Percentiles rank a stretch among this genome's conserved stretches.
These are phyloP conservation scores for Eudemis profundana DNA, from an alignment of 2,888 invertebrate species.

Conservation along the genomic window DNA sequence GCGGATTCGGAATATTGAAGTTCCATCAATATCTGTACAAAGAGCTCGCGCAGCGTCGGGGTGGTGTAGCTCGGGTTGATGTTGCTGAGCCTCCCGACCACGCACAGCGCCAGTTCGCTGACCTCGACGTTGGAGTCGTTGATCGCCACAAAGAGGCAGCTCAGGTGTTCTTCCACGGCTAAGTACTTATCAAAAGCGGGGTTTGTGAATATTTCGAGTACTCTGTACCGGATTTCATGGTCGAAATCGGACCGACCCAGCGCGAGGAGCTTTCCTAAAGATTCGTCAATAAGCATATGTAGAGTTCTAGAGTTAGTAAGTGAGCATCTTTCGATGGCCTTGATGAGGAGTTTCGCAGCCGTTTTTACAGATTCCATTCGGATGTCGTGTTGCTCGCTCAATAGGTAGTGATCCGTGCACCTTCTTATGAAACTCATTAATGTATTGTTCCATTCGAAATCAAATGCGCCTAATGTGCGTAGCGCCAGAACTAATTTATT, in stretches of 20 bases:
- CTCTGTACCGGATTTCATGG: conserved; percentile 96
- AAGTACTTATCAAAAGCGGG: conserved; percentile 95
- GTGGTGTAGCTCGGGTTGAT: conserved; percentile 99
- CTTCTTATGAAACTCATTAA: conserved; percentile 96
- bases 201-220: conserved; percentile 95
- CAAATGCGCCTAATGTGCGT: conserved; percentile 95
- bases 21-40: conserved; percentile 96
- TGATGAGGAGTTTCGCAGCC: conserved; percentile 93
- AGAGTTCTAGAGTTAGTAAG: conserved; percentile 92
- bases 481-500: conserved; percentile 96
- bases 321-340: conserved; percentile 89
- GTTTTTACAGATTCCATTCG: conserved; percentile 96
- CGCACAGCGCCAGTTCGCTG: conserved; percentile 95
- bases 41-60: conserved; percentile 95
- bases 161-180: conserved; percentile 97
- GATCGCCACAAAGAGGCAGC: conserved; percentile 95
- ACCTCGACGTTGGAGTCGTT: conserved; percentile 99
- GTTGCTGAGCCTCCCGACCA: conserved; percentile 95
- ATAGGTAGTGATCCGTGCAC: conserved; percentile 96
- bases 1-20: conserved; percentile 97
- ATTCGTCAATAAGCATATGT: conserved; percentile 95
- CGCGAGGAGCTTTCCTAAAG: conserved; percentile 94
- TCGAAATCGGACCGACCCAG: conserved; percentile 98
- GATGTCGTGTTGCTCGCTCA: conserved; percentile 96
- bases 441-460: conserved; percentile 95